Evolutionary conservation across 1,140 invertebrate species (phyloP).

Genomic region (Lutraria rhynchaena): DNA sequence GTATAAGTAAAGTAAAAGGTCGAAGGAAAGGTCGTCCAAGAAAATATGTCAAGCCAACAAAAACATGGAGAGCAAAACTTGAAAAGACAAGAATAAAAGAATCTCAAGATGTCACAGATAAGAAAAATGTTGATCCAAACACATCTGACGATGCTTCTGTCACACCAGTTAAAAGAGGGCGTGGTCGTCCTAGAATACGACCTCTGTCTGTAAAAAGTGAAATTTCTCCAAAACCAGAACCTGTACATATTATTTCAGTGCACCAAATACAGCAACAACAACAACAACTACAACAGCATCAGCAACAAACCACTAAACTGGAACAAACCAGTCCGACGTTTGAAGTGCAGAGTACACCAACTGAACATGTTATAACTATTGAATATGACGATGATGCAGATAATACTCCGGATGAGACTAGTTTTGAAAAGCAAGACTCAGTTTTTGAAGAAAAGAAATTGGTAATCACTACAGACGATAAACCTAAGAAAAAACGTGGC

Average conservation of each 20-base stretch:
- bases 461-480: conserved; percentile 24
- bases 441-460: conserved; percentile 33
- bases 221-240: conserved; percentile 8
- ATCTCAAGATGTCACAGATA: neutral
- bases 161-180: conserved; percentile 52
- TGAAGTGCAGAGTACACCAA: neutral
- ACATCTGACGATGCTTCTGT: neutral
- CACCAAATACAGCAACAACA: neutral
- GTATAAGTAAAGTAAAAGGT: conserved; percentile 60
- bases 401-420: conserved; percentile 63
- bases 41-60: conserved; percentile 70
- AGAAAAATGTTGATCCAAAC: conserved; percentile 20
- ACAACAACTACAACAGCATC: neutral
- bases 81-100: conserved; percentile 66
- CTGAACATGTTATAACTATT: conserved; percentile 6
- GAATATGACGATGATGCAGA: conserved; percentile 55
- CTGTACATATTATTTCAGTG: too few species aligned
- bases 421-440: conserved; percentile 50
- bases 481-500: conserved; percentile 56
- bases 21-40: conserved; percentile 66
- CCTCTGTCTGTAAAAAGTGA: conserved; percentile 28
- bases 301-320: neutral
- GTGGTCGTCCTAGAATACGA: conserved; percentile 63
- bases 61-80: conserved; percentile 68
- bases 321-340: neutral